Evolutionary conservation across 2,888 invertebrate genomes (phyloP), one percentile per base, ranked within the genome.

Genomic region (Dusona sp.): DNA sequence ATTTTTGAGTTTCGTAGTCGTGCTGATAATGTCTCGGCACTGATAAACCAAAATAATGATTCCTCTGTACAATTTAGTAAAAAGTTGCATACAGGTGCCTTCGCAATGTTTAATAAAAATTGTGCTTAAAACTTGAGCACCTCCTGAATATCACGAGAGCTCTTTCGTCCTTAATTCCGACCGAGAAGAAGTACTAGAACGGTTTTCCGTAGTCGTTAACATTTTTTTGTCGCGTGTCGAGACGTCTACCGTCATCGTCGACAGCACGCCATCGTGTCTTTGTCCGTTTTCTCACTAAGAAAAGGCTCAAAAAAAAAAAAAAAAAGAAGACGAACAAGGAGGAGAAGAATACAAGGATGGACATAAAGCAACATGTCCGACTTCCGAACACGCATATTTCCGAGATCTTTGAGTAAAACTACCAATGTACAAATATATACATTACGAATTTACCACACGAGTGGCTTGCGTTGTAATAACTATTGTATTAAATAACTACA

Each of bases 171-270:
- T 78, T 65, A 67, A 51, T 72, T 48, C 57, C 45, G 61, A 65
- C 19, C n/a, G 22, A n/a, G 78, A 82, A 73, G 51, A 29, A 64
- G 36, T 36, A 38, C 65, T 16, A 45, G 16, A 77, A 29, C 19
- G 38, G 7, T 16, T 79, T 70, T 68, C 54, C 36, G 57, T 85
- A 81, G 84, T 88, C 83, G 84, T 88, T 86, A 88, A 87, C 79
- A 88, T 88, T 88, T 87, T 87, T 90, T 77, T 88, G 78, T 88
- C 86, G 86, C 88, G 87, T 87, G 87, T 88, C 86, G 75, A 79
- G 83, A 86, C 77, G 73, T 83, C 57, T 78, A 57, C 74, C 61
- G 84, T 83, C 87, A 83, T 80, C 81, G 73, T 80, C 79, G 67
- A 87, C 86, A 80, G 83, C 87, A 84, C 86, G 86, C 83, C 79